A percentile compares a stretch with the other conserved stretches of the same genome.
These are phyloP conservation scores for Cladopsammia gracilis DNA, from an alignment of 64 coral and sea anemone genomes.

Conservation along the genomic window DNA sequence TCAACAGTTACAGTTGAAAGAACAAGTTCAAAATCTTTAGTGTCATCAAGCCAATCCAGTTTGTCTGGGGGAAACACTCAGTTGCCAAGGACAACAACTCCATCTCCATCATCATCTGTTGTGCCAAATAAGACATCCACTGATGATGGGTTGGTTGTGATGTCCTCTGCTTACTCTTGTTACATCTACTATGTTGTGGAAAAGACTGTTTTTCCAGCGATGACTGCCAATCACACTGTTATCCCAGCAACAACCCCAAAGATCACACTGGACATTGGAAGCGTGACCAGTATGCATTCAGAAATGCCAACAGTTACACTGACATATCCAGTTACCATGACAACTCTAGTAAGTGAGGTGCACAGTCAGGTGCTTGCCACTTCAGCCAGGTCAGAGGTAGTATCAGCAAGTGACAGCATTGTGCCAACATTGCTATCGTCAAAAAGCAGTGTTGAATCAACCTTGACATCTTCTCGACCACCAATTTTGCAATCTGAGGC, in stretches of 20 bases:
- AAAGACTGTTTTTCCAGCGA: constrained; percentile 28
- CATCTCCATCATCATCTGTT: not conserved
- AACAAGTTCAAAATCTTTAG: not conserved
- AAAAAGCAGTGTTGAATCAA: not conserved
- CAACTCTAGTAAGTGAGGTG: not conserved
- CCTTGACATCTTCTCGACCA: not conserved
- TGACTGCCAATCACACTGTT: constrained; percentile 13
- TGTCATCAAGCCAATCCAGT: not conserved
- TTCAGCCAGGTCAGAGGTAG: not conserved
- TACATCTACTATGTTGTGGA: constrained; percentile 71
- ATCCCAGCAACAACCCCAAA: not conserved
- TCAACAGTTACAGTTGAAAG: not conserved
- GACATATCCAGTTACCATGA: constrained; percentile 14
- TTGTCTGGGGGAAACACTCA: not conserved
- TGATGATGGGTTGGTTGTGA: constrained; percentile 28
- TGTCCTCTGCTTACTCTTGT: constrained; percentile 53
- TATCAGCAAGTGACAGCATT: not conserved
- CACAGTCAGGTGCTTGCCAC: not conserved
- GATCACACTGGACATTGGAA: constrained; percentile 7
- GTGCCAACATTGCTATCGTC: not conserved
- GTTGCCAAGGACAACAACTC: not conserved
- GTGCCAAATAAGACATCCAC: constrained; percentile 19
- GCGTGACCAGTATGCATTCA: not conserved
- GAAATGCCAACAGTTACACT: constrained; percentile 16
- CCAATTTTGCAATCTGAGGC: not conserved